Percentiles rank a stretch among this genome's conserved stretches.
Evolutionary conservation across 2,113 vertebrate genomes (phyloP).

Genomic region (Aptenodytes patagonicus): DNA sequence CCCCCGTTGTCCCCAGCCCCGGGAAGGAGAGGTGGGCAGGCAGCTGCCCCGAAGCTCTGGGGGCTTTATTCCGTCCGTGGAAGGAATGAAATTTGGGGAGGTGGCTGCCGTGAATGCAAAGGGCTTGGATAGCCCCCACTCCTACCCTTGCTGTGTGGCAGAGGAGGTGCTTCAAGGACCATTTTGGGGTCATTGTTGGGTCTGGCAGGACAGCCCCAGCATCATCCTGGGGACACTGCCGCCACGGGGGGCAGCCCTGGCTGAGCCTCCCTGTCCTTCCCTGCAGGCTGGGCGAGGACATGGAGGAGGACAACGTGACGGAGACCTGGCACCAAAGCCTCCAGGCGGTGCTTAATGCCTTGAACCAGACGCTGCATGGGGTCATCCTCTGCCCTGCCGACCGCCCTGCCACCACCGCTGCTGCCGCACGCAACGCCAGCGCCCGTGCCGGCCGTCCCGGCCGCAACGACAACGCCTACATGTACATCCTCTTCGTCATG

Average conservation of each 20-base stretch:
- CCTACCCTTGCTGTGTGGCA: neutral
- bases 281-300: neutral
- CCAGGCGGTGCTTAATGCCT: slow-evolving; percentile 40
- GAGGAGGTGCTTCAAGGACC: neutral
- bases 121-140: neutral
- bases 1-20: accelerated
- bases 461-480: slow-evolving; percentile 71
- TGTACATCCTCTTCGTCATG: slow-evolving; percentile 82
- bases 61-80: accelerated
- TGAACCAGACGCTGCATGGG: slow-evolving; percentile 68
- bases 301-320: slow-evolving; percentile 53
- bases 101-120: neutral
- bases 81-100: neutral
- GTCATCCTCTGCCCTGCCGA: neutral
- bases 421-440: accelerated
- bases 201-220: neutral
- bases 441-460: accelerated
- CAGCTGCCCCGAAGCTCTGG: accelerated
- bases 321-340: slow-evolving; percentile 63
- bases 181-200: neutral
- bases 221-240: accelerated
- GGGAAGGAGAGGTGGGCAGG: neutral
- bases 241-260: accelerated
- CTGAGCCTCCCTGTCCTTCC: neutral
- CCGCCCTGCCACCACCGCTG: accelerated